These are phyloP conservation scores for Pangasianodon gigas DNA, from an alignment of 2,113 vertebrate genomes.

Conservation along the genomic window DNA sequence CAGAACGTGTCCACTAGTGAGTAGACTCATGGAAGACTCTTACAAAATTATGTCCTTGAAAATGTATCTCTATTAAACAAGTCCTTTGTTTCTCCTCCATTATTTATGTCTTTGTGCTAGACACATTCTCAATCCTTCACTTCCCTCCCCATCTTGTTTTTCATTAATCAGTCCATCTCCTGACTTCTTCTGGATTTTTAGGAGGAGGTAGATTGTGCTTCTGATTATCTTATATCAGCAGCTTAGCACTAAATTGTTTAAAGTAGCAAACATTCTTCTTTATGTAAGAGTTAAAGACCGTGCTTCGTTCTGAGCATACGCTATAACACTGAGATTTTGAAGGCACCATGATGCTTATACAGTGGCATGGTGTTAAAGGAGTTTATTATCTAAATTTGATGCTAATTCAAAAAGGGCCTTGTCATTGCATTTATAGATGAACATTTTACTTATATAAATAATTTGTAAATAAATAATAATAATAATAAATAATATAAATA, in stretches of 20 bases:
- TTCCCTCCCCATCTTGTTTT: background rate
- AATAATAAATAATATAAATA: no score
- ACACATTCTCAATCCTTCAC: slow-evolving; percentile 18
- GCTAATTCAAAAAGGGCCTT: background rate
- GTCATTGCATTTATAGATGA: background rate
- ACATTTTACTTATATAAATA: background rate
- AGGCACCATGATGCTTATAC: slow-evolving; percentile 54
- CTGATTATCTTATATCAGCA: slow-evolving; percentile 38
- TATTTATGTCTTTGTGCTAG: slow-evolving; percentile 21
- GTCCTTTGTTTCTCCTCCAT: slow-evolving; percentile 14
- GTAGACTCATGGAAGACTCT: background rate
- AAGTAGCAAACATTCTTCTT: slow-evolving; percentile 50
- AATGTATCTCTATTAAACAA: slow-evolving; percentile 34
- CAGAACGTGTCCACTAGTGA: background rate
- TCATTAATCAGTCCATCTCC: slow-evolving; percentile 34
- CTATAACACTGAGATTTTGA: slow-evolving; percentile 55
- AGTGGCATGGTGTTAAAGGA: slow-evolving; percentile 34
- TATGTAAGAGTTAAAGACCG: slow-evolving; percentile 27
- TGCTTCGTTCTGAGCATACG: slow-evolving; percentile 48
- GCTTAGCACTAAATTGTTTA: slow-evolving; percentile 47
- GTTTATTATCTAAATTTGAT: background rate
- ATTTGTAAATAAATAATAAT: no score
- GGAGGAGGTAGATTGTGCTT: slow-evolving; percentile 29
- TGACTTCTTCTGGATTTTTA: slow-evolving; percentile 22
- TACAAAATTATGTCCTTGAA: slow-evolving; percentile 41